Evolutionary conservation across 2,888 invertebrate genomes (phyloP), one percentile per base, ranked within the genome.

Genomic region (Oxyteleia sp.): DNA sequence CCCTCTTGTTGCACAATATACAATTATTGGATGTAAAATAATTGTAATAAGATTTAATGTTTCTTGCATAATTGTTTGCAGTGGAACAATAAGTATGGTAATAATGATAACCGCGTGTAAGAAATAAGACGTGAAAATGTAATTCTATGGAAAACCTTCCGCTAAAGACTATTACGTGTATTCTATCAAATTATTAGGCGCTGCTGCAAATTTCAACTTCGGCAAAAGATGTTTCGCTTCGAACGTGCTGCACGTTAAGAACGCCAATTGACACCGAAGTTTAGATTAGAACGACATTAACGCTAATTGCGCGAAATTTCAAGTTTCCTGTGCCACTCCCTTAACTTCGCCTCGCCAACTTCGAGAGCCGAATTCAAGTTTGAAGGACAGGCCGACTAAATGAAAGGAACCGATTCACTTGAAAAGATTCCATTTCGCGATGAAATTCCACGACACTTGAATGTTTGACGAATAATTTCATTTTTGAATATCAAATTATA

Each of bases 251-350:
- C 43, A 49, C 55, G 71, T 83, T 71, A 81, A 85, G 85, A 85
- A 80, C 64, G 68, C 78, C 85, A 85, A 85, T 81, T 82, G 75
- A 81, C 79, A 76, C 63, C 68, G 75, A 64, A 75, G 71, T 84
- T 84, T 75, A 75, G 80, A 84, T 86, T 83, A 75, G 82, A 84
- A 61, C 49, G 78, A 82, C 84, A 82, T 85, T 72, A 84, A 84
- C 80, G 82, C 76, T 83, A 84, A 84, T 85, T 85, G 81, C 82
- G 55, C 51, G 38, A 63, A 84, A 85, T 80, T 82, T 81, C 81
- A 81, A 85, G 82, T 81, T 83, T 75, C 71, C 61, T 26, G 49
- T 45, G 35, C 43, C 53, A 15, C 63, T 35, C 32, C 61, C 71
- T 47, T 45, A n/a, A 13, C 51, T 29, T 51, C 41, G 32, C 10